Percentiles rank a stretch among this genome's conserved stretches.
phyloP scores from a whole-genome alignment of 2,113 vertebrate species.

The Gallinago jamesoni region DNA sequence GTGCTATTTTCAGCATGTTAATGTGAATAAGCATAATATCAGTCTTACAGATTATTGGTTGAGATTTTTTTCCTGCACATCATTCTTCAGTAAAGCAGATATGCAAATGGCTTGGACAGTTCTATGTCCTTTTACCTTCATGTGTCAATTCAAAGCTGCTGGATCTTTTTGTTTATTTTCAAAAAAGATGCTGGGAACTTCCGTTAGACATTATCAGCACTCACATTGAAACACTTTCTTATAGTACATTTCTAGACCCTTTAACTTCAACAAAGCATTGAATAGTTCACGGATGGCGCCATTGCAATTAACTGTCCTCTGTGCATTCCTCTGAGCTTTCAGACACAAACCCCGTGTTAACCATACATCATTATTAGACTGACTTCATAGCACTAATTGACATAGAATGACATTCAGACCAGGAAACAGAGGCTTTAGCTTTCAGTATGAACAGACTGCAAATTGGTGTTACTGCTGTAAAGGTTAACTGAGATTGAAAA shows the following conservation, averaged over 20 bases:
- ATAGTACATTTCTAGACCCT: not conserved
- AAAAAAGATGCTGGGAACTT: not conserved
- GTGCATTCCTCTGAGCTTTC: not conserved
- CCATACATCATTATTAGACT: slow-evolving; percentile 63
- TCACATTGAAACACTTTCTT: not conserved
- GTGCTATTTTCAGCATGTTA: not conserved
- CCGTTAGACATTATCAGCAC: not conserved
- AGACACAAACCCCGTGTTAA: not conserved
- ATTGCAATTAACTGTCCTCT: not conserved
- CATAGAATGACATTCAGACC: slow-evolving; percentile 56
- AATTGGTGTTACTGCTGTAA: slow-evolving; percentile 42
- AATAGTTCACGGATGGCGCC: not conserved
- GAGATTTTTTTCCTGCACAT: not conserved
- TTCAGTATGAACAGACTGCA: slow-evolving; percentile 22
- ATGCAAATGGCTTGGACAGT: not conserved
- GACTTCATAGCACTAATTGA: slow-evolving; percentile 64
- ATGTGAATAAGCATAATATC: not conserved
- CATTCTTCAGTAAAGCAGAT: not conserved
- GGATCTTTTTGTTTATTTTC: not conserved
- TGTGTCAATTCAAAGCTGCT: not conserved
- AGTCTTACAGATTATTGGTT: not conserved
- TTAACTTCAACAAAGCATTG: not conserved
- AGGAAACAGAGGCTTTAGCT: slow-evolving; percentile 23
- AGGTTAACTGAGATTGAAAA: slow-evolving; percentile 66
- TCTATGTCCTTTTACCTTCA: not conserved